Evolutionary conservation across 2,113 vertebrate genomes (phyloP).

Genomic region (Genyomyrus donnyi): DNA sequence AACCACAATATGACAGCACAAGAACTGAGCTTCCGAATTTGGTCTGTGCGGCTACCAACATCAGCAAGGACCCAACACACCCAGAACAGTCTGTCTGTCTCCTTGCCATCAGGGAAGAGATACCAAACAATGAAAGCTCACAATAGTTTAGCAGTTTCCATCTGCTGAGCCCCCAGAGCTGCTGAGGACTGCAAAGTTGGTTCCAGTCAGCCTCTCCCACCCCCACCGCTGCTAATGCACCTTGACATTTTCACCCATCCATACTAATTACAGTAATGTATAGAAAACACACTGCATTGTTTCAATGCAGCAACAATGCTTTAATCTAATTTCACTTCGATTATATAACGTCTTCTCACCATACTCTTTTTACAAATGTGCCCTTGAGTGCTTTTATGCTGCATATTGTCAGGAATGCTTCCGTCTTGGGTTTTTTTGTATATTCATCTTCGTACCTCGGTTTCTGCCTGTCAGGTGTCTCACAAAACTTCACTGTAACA

Average conservation of each 20-base stretch:
- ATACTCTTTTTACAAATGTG: not conserved
- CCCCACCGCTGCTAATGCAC: not conserved
- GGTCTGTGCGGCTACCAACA: not conserved
- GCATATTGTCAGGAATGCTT: not conserved
- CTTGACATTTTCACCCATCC: not conserved
- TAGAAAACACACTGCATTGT: not conserved
- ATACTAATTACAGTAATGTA: not conserved
- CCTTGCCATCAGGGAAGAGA: not conserved
- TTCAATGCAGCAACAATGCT: not conserved
- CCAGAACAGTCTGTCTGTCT: not conserved
- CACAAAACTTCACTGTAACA: not conserved
- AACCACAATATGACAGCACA: not conserved
- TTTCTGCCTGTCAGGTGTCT: not conserved
- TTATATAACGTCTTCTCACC: not conserved
- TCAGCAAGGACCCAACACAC: not conserved
- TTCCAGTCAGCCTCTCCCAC: not conserved
- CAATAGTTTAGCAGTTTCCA: not conserved
- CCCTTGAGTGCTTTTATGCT: not conserved
- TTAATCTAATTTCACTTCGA: not conserved
- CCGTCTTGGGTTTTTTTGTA: not conserved
- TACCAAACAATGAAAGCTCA: not conserved
- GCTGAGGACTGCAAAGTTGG: not conserved
- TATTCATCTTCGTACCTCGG: not conserved
- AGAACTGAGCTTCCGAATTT: not conserved
- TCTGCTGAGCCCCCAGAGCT: not conserved